Percentiles rank a stretch among this genome's conserved stretches.
These are phyloP conservation scores for Rhyzopertha dominica DNA, from an alignment of 1,140 invertebrate species.

Conservation along the genomic window DNA sequence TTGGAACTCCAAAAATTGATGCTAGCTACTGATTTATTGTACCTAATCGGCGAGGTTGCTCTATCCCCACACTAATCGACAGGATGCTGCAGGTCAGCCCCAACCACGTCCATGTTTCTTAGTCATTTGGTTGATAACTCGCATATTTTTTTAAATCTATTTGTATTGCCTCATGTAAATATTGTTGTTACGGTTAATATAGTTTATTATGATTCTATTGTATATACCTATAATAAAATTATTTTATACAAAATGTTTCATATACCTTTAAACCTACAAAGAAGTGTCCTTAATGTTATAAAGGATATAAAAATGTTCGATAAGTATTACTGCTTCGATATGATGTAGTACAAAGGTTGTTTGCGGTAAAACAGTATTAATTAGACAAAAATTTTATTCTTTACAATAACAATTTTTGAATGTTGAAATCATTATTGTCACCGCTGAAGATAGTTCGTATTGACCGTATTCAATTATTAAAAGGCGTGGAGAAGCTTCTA, in stretches of 20 bases:
- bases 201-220: conserved; percentile 43
- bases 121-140: conserved; percentile 20
- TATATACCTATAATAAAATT: conserved; percentile 29
- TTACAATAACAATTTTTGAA: too few relatives aligned
- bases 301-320: too few relatives aligned
- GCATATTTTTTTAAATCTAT: conserved; percentile 25
- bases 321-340: too few relatives aligned
- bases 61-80: neutral
- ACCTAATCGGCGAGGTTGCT: conserved; percentile 9
- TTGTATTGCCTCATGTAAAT: conserved; percentile 36
- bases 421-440: too few relatives aligned
- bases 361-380: too few relatives aligned
- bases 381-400: too few relatives aligned
- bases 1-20: conserved; percentile 39
- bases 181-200: conserved; percentile 45
- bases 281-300: too few relatives aligned
- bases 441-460: too few relatives aligned
- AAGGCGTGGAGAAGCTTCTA: too few relatives aligned
- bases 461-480: too few relatives aligned
- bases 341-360: too few relatives aligned
- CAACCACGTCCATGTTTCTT: conserved; percentile 29
- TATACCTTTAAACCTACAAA: too few relatives aligned
- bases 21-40: conserved; percentile 33
- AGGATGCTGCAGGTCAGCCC: conserved; percentile 28
- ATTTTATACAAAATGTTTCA: conserved; percentile 22